phyloP scores from a whole-genome alignment of 2,113 vertebrate species.

The Brachypodius melanocephalos region DNA sequence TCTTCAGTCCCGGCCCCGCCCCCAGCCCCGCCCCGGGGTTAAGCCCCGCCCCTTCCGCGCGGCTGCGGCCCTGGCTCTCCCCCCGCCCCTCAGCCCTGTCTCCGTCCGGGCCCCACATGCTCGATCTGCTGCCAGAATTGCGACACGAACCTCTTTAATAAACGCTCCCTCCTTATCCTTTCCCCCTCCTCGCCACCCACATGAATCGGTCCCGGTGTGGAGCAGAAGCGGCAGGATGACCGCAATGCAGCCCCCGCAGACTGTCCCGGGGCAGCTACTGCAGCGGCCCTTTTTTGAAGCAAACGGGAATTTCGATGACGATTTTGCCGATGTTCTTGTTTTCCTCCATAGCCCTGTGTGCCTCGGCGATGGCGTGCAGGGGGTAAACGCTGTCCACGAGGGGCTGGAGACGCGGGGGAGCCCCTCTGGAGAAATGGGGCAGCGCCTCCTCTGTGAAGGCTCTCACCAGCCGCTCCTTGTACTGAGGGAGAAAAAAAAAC shows the following conservation, averaged over 20 bases:
- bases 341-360: conserved; percentile 79
- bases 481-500: conserved; percentile 52
- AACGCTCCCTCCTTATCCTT: rapidly evolving
- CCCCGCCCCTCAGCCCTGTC: neutral
- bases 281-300: neutral
- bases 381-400: conserved; percentile 76
- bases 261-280: no score
- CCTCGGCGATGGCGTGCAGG: conserved; percentile 70
- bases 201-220: rapidly evolving
- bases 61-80: no score
- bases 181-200: neutral
- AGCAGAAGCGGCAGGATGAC: neutral
- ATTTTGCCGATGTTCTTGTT: conserved; percentile 85
- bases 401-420: conserved; percentile 58
- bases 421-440: conserved; percentile 69
- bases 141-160: neutral
- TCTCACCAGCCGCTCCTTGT: conserved; percentile 80
- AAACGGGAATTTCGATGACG: conserved; percentile 67
- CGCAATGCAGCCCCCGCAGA: neutral
- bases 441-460: conserved; percentile 74
- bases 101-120: rapidly evolving
- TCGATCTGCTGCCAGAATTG: rapidly evolving
- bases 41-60: rapidly evolving
- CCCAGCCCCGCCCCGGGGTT: no score
- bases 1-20: neutral